A percentile compares a stretch with the other conserved stretches of the same genome.
Evolutionary conservation across 1,140 invertebrate genomes (phyloP).

Genomic region (Marisa cornuarietis): DNA sequence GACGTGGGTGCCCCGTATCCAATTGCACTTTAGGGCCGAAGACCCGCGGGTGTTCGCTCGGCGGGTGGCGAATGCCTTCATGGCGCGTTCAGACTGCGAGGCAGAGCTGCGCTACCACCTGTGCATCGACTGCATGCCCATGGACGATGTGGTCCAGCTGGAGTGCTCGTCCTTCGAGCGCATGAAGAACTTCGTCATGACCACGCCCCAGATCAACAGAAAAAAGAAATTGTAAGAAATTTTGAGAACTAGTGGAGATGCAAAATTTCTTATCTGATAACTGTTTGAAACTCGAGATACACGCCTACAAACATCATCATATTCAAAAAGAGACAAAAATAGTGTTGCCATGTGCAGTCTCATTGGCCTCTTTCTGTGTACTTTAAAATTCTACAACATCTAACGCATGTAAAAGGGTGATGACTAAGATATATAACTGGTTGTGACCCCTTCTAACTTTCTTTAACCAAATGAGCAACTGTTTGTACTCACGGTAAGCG

Average conservation of each 20-base stretch:
- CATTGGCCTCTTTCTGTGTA: too few species aligned
- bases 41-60: slow-evolving; percentile 74
- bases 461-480: too few species aligned
- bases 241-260: not conserved
- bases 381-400: too few species aligned
- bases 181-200: slow-evolving; percentile 65
- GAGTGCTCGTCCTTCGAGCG: slow-evolving; percentile 66
- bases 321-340: not conserved
- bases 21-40: slow-evolving; percentile 77
- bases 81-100: slow-evolving; percentile 71
- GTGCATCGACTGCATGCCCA: slow-evolving; percentile 76
- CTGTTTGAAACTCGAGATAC: not conserved
- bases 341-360: too few species aligned
- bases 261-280: not conserved
- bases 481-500: too few species aligned
- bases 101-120: slow-evolving; percentile 73
- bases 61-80: slow-evolving; percentile 72
- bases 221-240: slow-evolving; percentile 52
- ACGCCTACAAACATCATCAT: not conserved
- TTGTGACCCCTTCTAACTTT: too few species aligned
- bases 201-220: slow-evolving; percentile 52
- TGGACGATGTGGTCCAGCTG: slow-evolving; percentile 72
- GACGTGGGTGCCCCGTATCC: slow-evolving; percentile 73
- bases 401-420: too few species aligned
- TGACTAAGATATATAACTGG: too few species aligned